Conservation (phyloP, 2,113 vertebrate genomes). For the Chroicocephalus ridibundus region DNA sequence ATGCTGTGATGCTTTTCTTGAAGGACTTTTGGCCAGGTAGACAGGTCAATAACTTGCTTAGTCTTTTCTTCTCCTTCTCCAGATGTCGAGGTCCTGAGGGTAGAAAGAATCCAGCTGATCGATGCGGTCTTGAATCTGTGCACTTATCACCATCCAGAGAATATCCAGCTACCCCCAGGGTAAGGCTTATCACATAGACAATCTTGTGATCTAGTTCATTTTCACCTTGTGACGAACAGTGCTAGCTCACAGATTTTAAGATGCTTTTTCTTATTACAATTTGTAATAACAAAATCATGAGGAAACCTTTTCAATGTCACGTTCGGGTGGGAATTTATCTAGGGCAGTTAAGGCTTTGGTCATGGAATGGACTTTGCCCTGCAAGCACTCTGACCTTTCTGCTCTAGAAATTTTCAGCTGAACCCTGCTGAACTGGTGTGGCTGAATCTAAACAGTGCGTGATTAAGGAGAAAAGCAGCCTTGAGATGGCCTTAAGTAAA, state of each 20-base stretch:
- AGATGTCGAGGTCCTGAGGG: constrained; percentile 94
- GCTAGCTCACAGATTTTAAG: not conserved
- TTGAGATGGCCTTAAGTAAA: not conserved
- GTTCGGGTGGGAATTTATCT: not conserved
- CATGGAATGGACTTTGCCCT: not conserved
- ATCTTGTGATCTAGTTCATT: not conserved
- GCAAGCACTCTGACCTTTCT: not conserved
- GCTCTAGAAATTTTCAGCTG: not conserved
- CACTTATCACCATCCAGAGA: constrained; percentile 98
- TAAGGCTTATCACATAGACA: constrained; percentile 29
- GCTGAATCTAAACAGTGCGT: not conserved
- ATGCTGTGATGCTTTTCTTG: not conserved
- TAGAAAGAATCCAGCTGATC: constrained; percentile 94
- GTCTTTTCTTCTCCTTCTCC: constrained; percentile 22
- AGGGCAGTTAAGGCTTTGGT: not conserved
- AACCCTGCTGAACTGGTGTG: not conserved
- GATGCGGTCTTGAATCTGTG: constrained; percentile 96
- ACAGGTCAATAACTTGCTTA: constrained; percentile 11
- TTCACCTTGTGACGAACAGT: not conserved
- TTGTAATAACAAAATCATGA: not conserved
- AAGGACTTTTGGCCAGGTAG: not conserved
- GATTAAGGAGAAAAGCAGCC: not conserved
- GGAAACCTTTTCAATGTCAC: not conserved
- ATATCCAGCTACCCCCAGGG: constrained; percentile 96
- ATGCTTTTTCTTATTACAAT: not conserved